Evolutionary conservation across 2,888 invertebrate species (phyloP), one percentile per base, ranked within the genome.

Genomic region (Camptogramma bilineatum): DNA sequence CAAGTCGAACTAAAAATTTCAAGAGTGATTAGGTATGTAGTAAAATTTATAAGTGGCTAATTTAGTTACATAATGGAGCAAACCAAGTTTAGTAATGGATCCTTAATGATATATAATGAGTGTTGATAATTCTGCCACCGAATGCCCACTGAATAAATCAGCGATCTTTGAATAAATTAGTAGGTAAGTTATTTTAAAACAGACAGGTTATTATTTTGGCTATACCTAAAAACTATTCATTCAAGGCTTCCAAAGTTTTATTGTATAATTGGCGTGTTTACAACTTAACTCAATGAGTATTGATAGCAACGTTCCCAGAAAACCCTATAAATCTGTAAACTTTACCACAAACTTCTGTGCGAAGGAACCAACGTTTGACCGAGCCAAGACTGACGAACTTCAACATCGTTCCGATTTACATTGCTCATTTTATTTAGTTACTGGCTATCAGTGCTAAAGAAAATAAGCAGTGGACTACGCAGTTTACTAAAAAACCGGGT

Each of bases 341-440:
- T 86, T 84, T 86, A 86, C 89, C 89, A 86, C 88, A 87, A 85
- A 92, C 92, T 92, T 87, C 92, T 92, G 92, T 90, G 78, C 78
- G 71, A 76, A 78, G 76, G 79, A 85, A 82, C 82, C 80, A 72
- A 71, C 59, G 34, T 54, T 52, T 31, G 54, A 42, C 46, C 16
- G 16, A 16, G 47, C 7, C 24, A 48, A 51, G 17, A 16, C 10
- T 3, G 16, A 18, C 18, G 47, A 24, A 64, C 31, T 17, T 62
- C 9, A 13, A 28, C 24, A 21, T 16, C 1, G 47, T n/a, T 64
- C 28, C n/a, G 2, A 9, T 31, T 56, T 78, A 67, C 82, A 85
- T 75, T 78, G 74, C 75, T 69, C 24, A 39, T 34, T 19, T n/a
- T 47, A 50, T 7, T n/a, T n/a, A 1, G 50, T 5, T 24, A 10